Conservation (phyloP, 2,113 vertebrate species). For the Microtus ochrogaster region DNA sequence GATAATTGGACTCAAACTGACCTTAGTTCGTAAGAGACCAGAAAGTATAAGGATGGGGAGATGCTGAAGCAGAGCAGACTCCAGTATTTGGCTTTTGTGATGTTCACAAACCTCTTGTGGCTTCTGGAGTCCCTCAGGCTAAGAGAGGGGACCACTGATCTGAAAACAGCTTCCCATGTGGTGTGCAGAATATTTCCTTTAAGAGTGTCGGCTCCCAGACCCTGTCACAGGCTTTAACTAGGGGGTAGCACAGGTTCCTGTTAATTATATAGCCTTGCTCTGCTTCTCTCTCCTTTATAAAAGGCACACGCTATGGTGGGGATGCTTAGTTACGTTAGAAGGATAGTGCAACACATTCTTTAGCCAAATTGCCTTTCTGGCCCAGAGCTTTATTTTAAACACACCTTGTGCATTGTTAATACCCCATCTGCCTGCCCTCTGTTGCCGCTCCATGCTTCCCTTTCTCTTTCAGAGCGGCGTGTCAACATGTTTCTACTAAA, state of each 20-base stretch:
- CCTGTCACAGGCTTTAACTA: background rate
- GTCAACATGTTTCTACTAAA: background rate
- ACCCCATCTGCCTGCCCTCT: background rate
- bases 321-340: conserved; percentile 34
- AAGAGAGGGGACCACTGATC: background rate
- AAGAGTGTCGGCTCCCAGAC: background rate
- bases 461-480: background rate
- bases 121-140: conserved; percentile 4
- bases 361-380: conserved; percentile 36
- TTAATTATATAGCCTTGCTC: background rate
- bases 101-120: background rate
- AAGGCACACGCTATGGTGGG: conserved; percentile 61
- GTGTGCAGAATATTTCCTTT: background rate
- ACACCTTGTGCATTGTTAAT: background rate
- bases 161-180: background rate
- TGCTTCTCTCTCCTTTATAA: conserved; percentile 37
- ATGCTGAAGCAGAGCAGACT: background rate
- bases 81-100: background rate
- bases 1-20: background rate
- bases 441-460: background rate
- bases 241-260: background rate
- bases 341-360: background rate
- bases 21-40: background rate
- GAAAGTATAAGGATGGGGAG: background rate
- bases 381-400: conserved; percentile 37